phyloP scores from a whole-genome alignment of 1,140 invertebrate species.

The Tyrophagus putrescentiae region DNA sequence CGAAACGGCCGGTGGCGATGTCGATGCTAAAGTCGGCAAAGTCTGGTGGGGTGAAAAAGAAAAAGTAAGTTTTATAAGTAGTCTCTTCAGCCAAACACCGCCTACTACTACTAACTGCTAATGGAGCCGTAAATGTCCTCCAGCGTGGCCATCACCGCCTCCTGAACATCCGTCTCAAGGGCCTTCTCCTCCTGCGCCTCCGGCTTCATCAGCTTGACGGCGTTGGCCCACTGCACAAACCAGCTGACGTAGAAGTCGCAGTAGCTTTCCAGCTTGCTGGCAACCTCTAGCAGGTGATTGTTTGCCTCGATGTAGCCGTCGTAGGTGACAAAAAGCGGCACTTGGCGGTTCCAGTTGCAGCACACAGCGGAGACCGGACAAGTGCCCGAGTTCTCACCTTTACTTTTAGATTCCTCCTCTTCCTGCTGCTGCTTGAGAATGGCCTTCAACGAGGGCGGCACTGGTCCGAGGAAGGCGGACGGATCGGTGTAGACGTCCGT shows the following conservation, averaged over 20 bases:
- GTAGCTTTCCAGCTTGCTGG: background rate
- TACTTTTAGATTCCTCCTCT: background rate
- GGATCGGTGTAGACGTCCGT: background rate
- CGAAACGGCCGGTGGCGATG: background rate
- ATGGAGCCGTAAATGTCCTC: background rate
- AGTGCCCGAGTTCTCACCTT: background rate
- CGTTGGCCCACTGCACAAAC: background rate
- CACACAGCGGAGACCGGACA: background rate
- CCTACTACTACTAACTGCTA: background rate
- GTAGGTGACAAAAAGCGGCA: background rate
- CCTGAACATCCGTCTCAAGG: background rate
- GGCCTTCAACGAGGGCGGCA: background rate
- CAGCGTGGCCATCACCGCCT: background rate
- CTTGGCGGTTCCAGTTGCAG: background rate
- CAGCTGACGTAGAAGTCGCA: slow-evolving; percentile 2
- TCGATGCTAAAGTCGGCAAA: slow-evolving; percentile 8
- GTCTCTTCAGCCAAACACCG: background rate
- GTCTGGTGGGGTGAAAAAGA: background rate
- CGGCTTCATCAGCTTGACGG: background rate
- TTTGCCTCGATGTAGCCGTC: slow-evolving; percentile 3
- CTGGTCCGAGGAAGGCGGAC: background rate
- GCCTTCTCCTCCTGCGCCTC: background rate
- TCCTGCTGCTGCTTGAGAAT: background rate
- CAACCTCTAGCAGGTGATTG: background rate
- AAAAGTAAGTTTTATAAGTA: background rate